These are phyloP conservation scores for Brachionus rubens DNA, from an alignment of 1,140 invertebrate genomes.

Conservation along the genomic window DNA sequence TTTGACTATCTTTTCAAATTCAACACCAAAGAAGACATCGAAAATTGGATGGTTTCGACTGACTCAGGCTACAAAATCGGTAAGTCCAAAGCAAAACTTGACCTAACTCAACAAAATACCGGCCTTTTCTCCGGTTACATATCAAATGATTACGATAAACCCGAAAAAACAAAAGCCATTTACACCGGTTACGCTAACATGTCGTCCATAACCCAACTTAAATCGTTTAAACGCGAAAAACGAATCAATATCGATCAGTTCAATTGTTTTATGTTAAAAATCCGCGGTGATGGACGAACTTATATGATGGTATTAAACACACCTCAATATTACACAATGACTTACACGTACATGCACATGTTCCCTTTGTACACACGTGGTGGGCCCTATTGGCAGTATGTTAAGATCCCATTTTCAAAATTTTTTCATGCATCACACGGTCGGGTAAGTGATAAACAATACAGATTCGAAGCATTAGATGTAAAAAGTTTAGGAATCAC, in stretches of 20 bases:
- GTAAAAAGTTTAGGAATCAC: slow-evolving; percentile 77
- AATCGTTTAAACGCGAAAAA: slow-evolving; percentile 16
- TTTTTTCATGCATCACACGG: slow-evolving; percentile 80
- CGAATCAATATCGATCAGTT: slow-evolving; percentile 70
- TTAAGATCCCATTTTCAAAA: slow-evolving; percentile 90
- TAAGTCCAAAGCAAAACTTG: slow-evolving; percentile 67
- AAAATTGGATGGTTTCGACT: slow-evolving; percentile 71
- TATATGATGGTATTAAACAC: slow-evolving; percentile 76
- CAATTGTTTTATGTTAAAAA: slow-evolving; percentile 76
- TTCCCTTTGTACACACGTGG: slow-evolving; percentile 83
- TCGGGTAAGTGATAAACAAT: slow-evolving; percentile 77
- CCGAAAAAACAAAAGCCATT: slow-evolving; percentile 43
- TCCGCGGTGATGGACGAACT: slow-evolving; percentile 83
- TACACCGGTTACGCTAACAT: slow-evolving; percentile 37
- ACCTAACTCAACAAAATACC: slow-evolving; percentile 66
- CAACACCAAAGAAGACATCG: slow-evolving; percentile 63
- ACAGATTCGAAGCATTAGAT: slow-evolving; percentile 63
- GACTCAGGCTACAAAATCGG: slow-evolving; percentile 79
- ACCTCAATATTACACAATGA: slow-evolving; percentile 70
- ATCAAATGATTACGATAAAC: slow-evolving; percentile 27
- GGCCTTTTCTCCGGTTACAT: slow-evolving; percentile 74
- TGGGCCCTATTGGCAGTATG: slow-evolving; percentile 90
- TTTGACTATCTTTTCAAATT: slow-evolving; percentile 57
- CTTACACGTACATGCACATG: slow-evolving; percentile 77
- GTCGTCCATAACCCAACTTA: neutral